Conservation (phyloP, 2,888 invertebrate species). For the Nipponacmea schrenckii region DNA sequence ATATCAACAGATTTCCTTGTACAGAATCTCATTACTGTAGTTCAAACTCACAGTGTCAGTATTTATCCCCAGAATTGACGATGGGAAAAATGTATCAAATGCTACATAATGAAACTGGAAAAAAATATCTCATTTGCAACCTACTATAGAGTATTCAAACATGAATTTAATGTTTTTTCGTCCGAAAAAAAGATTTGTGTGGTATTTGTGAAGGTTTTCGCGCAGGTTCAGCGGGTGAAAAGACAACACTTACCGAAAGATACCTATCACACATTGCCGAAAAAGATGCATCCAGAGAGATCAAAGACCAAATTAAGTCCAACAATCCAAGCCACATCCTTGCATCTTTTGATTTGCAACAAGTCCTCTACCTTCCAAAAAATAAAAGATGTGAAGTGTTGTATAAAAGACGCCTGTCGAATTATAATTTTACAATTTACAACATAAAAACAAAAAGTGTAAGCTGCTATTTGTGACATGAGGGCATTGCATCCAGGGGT, state of each 20-base stretch:
- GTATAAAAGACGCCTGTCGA: not conserved
- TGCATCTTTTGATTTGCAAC: not conserved
- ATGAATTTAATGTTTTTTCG: not conserved
- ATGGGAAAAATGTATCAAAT: not conserved
- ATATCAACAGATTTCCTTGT: not conserved
- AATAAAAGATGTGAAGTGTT: not conserved
- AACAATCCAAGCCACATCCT: not conserved
- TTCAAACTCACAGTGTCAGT: not conserved
- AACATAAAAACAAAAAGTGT: not conserved
- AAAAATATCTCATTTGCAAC: too few relatives aligned
- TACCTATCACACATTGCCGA: not conserved
- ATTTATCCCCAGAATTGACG: not conserved
- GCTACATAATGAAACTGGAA: not conserved
- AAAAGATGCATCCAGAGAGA: not conserved
- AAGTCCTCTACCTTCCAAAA: not conserved
- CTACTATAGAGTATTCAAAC: too few relatives aligned
- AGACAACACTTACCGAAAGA: not conserved
- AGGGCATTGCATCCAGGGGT: not conserved
- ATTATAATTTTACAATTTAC: not conserved
- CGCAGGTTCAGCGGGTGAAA: not conserved
- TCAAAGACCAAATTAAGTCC: not conserved
- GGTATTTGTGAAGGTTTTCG: not conserved
- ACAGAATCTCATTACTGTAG: constrained; percentile 1
- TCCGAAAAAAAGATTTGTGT: not conserved
- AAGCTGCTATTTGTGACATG: not conserved